Evolutionary conservation across 1,140 invertebrate species (phyloP).

Genomic region (Trinorchestia longiramus): DNA sequence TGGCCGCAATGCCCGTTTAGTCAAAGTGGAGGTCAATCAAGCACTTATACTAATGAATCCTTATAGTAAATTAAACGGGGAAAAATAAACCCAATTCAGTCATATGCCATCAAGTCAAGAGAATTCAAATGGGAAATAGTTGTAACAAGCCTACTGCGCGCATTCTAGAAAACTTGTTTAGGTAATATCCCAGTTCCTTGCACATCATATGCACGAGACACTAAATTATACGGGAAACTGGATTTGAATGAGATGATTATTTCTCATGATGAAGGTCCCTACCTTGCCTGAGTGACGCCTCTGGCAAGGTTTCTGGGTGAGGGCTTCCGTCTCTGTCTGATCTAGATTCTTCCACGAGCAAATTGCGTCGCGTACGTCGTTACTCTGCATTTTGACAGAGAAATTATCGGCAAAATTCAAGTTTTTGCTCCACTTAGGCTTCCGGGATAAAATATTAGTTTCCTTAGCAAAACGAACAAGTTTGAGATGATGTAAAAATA

Average conservation of each 20-base stretch:
- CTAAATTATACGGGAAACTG: conserved; percentile 8
- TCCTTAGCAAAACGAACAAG: too few relatives aligned
- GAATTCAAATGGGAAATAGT: background rate
- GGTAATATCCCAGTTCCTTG: background rate
- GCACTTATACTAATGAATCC: background rate
- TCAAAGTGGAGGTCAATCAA: background rate
- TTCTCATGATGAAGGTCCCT: background rate
- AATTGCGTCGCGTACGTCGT: background rate
- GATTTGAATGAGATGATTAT: conserved; percentile 2
- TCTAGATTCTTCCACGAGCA: background rate
- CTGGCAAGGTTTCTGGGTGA: background rate
- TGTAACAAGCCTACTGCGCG: too few relatives aligned
- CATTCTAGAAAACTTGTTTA: background rate
- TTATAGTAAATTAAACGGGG: background rate
- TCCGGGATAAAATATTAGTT: background rate
- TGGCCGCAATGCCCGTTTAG: background rate
- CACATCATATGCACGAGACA: background rate
- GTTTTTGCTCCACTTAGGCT: background rate
- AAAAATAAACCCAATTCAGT: background rate
- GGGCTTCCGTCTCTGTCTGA: background rate
- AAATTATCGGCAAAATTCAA: background rate
- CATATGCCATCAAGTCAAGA: background rate
- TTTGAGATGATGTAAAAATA: too few relatives aligned
- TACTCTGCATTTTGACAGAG: background rate
- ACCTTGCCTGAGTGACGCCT: background rate